phyloP scores from a whole-genome alignment of 2,888 invertebrate genomes.

The Cephus pulcher region DNA sequence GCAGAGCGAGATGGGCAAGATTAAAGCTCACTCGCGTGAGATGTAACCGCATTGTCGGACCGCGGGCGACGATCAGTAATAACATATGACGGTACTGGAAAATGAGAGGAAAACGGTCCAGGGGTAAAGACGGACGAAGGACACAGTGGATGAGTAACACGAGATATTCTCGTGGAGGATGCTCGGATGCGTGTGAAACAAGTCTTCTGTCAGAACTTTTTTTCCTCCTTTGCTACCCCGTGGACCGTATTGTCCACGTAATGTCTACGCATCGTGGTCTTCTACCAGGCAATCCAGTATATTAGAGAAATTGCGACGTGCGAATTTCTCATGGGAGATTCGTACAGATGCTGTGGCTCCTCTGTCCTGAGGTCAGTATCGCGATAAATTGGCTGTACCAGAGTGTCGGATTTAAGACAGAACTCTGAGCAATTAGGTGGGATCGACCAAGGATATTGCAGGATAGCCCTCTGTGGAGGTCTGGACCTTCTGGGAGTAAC shows the following conservation, averaged over 20 bases:
- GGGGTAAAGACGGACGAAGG: neutral
- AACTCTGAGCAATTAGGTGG: neutral
- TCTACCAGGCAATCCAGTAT: neutral
- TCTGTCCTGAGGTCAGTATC: neutral
- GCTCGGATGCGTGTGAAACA: neutral
- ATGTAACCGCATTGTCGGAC: neutral
- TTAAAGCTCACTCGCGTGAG: neutral
- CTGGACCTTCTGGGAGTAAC: neutral
- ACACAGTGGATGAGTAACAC: neutral
- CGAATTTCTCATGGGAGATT: neutral
- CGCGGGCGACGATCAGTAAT: neutral
- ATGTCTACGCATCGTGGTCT: neutral
- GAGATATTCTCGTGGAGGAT: neutral
- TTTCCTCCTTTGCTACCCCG: neutral
- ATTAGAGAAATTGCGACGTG: neutral
- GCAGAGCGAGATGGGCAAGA: neutral
- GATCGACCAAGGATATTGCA: neutral
- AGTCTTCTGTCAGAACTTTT: neutral
- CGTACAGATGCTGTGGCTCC: neutral
- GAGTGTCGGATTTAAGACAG: neutral
- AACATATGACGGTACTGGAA: neutral
- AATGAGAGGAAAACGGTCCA: neutral
- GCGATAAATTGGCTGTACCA: neutral
- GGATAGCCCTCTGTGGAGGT: neutral
- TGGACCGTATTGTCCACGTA: neutral